Conservation (phyloP, 2,888 invertebrate genomes). For the Tenthredo notha region DNA sequence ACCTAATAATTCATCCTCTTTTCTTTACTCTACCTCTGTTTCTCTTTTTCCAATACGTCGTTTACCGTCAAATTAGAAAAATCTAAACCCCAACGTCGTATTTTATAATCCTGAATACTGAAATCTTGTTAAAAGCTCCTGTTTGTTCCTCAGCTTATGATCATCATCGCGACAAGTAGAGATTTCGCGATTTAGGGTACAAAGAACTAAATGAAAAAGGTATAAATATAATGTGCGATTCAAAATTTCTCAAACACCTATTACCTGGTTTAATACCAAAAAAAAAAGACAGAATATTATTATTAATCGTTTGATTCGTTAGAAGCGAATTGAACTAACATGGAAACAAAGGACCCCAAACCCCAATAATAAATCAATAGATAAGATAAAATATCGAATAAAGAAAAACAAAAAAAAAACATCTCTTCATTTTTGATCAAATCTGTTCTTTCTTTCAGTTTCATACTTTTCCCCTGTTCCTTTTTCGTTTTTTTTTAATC, state of each 20-base stretch:
- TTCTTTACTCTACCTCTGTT: neutral
- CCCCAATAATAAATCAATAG: neutral
- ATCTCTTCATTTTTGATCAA: neutral
- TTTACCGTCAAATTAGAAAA: neutral
- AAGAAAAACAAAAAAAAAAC: neutral
- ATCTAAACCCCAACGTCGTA: neutral
- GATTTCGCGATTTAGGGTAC: neutral
- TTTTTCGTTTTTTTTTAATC: neutral
- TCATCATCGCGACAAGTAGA: neutral
- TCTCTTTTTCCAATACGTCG: neutral
- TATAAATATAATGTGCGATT: too few relatives aligned
- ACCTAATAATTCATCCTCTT: neutral
- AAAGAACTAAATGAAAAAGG: too few relatives aligned
- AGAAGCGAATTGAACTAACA: neutral
- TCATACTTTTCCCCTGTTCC: neutral
- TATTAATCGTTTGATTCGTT: neutral
- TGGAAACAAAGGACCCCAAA: neutral
- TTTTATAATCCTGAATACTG: neutral
- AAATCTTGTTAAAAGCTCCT: neutral
- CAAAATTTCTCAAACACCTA: too few relatives aligned
- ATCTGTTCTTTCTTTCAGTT: neutral
- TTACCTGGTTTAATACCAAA: too few relatives aligned
- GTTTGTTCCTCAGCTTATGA: too few relatives aligned
- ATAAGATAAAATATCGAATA: neutral
- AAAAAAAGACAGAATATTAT: neutral